These are phyloP conservation scores for Orthonychiurus folsomi DNA, from an alignment of 2,888 invertebrate species.

Conservation along the genomic window DNA sequence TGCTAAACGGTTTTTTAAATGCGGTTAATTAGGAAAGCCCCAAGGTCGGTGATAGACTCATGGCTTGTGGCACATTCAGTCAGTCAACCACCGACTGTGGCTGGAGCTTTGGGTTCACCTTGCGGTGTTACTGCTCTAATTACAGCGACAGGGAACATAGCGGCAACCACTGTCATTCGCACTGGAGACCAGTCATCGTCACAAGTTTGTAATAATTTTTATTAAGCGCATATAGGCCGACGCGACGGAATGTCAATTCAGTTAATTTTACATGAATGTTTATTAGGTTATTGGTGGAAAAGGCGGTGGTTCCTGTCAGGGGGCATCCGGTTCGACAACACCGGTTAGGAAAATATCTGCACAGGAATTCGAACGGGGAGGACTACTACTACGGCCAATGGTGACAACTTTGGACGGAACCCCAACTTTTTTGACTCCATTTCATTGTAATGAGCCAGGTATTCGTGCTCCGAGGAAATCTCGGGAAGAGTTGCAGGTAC, in stretches of 20 bases:
- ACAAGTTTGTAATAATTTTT: background rate
- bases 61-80: conserved; percentile 83
- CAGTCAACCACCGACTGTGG: conserved; percentile 35
- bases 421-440: conserved; percentile 68
- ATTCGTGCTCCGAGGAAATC: conserved; percentile 34
- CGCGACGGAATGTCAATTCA: too few relatives aligned
- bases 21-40: conserved; percentile 93
- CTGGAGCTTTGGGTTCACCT: conserved; percentile 23
- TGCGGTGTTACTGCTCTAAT: conserved; percentile 28
- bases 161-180: conserved; percentile 15
- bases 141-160: conserved; percentile 23
- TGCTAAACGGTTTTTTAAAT: too few relatives aligned
- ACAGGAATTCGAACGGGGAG: conserved; percentile 90
- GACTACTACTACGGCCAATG: conserved; percentile 76
- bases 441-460: conserved; percentile 21
- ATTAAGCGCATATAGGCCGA: too few relatives aligned
- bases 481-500: conserved; percentile 40
- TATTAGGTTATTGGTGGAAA: conserved; percentile 20
- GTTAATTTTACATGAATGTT: conserved; percentile 3
- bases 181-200: background rate
- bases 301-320: conserved; percentile 46
- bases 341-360: conserved; percentile 89
- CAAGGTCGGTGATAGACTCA: conserved; percentile 81
- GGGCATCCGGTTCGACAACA: conserved; percentile 78
- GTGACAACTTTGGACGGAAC: conserved; percentile 90